Conservation (phyloP, 2,797 vertebrate genomes). For the Denticeps clupeoides region DNA sequence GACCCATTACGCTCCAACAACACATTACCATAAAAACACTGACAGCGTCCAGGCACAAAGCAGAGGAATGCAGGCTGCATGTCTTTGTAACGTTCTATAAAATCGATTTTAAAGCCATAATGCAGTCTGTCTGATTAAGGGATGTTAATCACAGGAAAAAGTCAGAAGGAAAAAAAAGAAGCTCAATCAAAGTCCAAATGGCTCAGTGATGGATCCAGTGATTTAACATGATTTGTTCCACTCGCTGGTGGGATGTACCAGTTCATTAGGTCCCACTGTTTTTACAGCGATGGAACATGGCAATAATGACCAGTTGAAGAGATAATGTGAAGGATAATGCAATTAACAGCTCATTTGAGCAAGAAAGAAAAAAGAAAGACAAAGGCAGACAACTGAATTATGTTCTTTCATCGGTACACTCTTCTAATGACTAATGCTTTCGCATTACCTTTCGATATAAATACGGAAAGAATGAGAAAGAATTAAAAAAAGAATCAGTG, state of each 20-base stretch:
- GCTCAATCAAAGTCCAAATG: background rate
- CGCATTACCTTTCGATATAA: too few relatives aligned
- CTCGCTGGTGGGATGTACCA: conserved; percentile 11
- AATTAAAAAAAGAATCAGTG: background rate
- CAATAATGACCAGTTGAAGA: conserved; percentile 26
- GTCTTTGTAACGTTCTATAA: background rate
- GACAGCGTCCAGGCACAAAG: background rate
- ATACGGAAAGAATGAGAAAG: background rate
- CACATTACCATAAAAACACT: background rate
- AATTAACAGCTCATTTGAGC: conserved; percentile 25
- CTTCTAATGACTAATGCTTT: too few relatives aligned
- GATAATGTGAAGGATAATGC: conserved; percentile 29
- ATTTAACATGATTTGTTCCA: conserved; percentile 9
- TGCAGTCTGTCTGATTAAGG: background rate
- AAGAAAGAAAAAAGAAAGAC: conserved; percentile 20
- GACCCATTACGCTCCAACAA: background rate
- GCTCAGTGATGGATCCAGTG: background rate
- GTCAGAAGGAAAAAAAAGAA: too few relatives aligned
- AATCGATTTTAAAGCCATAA: background rate
- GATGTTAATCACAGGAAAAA: background rate
- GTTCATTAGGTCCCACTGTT: conserved; percentile 11
- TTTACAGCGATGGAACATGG: conserved; percentile 14
- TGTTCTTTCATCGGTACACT: too few relatives aligned
- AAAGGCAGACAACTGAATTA: background rate
- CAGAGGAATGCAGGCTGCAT: background rate